Base-by-base conservation (phyloP, 23 tunicate genomes). In the Ascidia mentula region DNA sequence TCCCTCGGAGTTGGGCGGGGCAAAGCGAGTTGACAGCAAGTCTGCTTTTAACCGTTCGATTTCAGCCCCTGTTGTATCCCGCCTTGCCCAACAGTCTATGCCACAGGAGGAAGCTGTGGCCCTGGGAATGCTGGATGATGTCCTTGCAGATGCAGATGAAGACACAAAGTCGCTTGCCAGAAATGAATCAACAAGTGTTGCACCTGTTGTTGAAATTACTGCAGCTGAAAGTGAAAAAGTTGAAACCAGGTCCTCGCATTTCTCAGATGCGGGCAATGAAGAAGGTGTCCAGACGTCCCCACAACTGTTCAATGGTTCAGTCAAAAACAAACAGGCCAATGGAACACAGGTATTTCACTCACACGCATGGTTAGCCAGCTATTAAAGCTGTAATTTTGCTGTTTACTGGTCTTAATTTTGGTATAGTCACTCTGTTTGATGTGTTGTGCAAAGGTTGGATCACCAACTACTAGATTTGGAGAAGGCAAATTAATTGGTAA, bases 51-150 rank as follows among this genome's bases (percentile, higher is more conserved):
- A 45, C 33, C 36, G 34, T 2, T 45, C 69, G 34, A 33, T 36
- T 3, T 28, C 34, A 12, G 65, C 37, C 2, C 39, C 40, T 20
- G 83, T 74, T 37, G 42, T 37, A 30, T 34, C 77, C 0, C n/a
- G 45, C 20, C 24, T 37, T 0, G 72, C 12, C 0, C 37, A 30
- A 30, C 38, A 79, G 32, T 22, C 69, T 0, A 32, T 36, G 32
- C 73, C 46, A 31, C 35, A 46, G 31, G 92, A 87, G 18, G 97
- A 92, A 69, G 90, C 81, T 37, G 34, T 45, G 40, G 97, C 92
- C 5, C 35, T 92, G 0, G 88, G 78, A 22, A 92, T 92, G 86
- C 75, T 92, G 7, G 97, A 92, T 74, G 75, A 82, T 34, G 92
- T 92, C 37, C 82, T 92, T 7, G 60, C 89, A 0, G 59, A 80